phyloP scores from a whole-genome alignment of 2,113 vertebrate genomes.

The Leptobrachium leishanense region DNA sequence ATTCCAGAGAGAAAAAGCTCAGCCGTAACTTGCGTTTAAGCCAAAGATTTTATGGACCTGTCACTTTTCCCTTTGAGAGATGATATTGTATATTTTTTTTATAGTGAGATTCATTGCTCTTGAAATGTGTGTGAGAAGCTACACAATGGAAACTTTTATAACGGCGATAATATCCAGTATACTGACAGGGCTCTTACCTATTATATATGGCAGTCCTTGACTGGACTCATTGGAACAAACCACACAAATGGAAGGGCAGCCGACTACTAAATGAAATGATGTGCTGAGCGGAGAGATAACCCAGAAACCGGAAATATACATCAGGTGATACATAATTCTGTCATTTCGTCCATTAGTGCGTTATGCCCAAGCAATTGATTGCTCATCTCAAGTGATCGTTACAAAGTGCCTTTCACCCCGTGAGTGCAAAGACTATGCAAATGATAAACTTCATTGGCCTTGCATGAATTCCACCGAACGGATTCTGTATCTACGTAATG shows the following conservation, averaged over 20 bases:
- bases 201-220: conserved; percentile 63
- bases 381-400: background rate
- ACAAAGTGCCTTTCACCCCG: too few relatives aligned
- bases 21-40: background rate
- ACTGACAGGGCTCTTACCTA: conserved; percentile 58
- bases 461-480: too few relatives aligned
- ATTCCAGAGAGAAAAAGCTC: too few relatives aligned
- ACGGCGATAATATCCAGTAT: background rate
- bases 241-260: conserved; percentile 65
- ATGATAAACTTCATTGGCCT: too few relatives aligned
- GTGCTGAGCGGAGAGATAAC: conserved; percentile 58
- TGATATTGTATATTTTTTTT: conserved; percentile 14
- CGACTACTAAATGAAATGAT: conserved; percentile 42
- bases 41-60: background rate
- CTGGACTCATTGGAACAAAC: conserved; percentile 65
- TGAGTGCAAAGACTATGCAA: too few relatives aligned
- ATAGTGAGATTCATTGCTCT: background rate
- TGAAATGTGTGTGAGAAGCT: background rate
- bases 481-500: too few relatives aligned
- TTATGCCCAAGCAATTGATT: conserved; percentile 16
- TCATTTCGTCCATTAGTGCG: background rate
- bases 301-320: conserved; percentile 59
- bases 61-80: background rate
- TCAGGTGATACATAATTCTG: background rate
- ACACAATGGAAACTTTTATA: too few relatives aligned